Evolutionary conservation across 1,140 invertebrate species (phyloP), one percentile per base, ranked within the genome.

Genomic region (Lerema accius): DNA sequence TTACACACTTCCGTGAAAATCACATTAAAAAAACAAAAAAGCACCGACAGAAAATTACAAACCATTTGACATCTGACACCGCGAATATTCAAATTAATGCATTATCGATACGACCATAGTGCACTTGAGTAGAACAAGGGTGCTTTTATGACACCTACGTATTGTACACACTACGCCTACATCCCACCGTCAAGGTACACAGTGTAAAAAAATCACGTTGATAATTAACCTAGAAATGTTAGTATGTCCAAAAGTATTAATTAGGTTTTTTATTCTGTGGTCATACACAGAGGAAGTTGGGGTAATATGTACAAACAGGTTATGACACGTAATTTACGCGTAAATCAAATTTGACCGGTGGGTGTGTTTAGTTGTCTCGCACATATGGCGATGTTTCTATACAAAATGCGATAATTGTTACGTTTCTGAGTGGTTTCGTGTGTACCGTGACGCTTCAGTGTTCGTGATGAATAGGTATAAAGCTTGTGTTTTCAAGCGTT

Each of bases 61-160:
- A 86, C 83, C 87, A 89, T 89, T 90, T 90, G 87, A 90, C 87
- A 90, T 90, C 79, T 90, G 87, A 90, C 87, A 90, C 87, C 78
- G 86, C 86, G 87, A 89, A 89, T 89, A 89, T 90, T 88, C 82
- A 90, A 90, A 90, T 90, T 90, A 90, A 88, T 83, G 87, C 82
- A 88, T 90, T 89, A 89, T 78, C 84, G 73, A 89, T 89, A 85
- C 62, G 77, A 80, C 69, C 78, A 76, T 78, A 80, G 84, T 80
- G 80, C 84, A 82, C 78, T 85, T 78, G 84, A 78, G 65, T 82
- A 70, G 76, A 81, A 78, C 78, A 73, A 73, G 82, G 79, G 76
- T 76, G 71, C 69, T 78, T 82, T 84, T 85, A 79, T 80, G 72
- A 82, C 81, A 78, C 74, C 73, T 69, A 59, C 58, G 40, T 49